phyloP scores from a whole-genome alignment of 2,888 invertebrate genomes.

The Callimorpha dominula region DNA sequence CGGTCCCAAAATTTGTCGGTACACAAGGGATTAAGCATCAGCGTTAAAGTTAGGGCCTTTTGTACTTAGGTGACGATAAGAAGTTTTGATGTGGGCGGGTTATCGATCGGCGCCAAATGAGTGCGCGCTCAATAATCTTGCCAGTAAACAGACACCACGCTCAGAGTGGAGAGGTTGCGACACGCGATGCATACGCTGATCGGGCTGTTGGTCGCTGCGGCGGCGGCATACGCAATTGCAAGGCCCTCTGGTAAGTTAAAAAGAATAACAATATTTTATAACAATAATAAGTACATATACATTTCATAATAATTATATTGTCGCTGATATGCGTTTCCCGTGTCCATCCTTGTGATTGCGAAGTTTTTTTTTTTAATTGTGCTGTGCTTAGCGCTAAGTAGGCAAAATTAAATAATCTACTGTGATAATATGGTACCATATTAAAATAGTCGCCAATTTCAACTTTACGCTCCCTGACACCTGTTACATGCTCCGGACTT shows the following conservation, averaged over 20 bases:
- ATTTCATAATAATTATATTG: conserved; percentile 28
- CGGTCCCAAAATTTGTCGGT: conserved; percentile 12
- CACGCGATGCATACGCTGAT: conserved; percentile 68
- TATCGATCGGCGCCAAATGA: conserved; percentile 80
- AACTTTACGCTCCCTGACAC: conserved; percentile 42
- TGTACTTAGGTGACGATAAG: conserved; percentile 31
- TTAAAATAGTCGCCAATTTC: background rate
- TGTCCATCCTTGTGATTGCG: conserved; percentile 35
- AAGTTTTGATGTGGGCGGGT: conserved; percentile 77
- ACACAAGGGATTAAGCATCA: conserved; percentile 35
- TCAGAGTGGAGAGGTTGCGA: conserved; percentile 46
- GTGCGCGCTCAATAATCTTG: conserved; percentile 63
- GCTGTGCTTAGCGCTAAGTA: conserved; percentile 23
- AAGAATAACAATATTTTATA: conserved; percentile 7
- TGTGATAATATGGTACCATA: conserved; percentile 9
- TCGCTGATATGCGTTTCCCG: conserved; percentile 56
- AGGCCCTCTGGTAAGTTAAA: conserved; percentile 68
- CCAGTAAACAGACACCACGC: conserved; percentile 68
- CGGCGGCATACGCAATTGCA: conserved; percentile 66
- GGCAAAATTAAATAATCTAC: conserved; percentile 17
- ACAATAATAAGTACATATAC: background rate
- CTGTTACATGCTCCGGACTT: conserved; percentile 59
- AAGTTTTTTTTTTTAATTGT: conserved; percentile 18
- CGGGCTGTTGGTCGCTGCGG: conserved; percentile 59
- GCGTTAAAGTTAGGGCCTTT: conserved; percentile 52